Conservation (phyloP, 2,888 invertebrate genomes). For the Euclidia mi region DNA sequence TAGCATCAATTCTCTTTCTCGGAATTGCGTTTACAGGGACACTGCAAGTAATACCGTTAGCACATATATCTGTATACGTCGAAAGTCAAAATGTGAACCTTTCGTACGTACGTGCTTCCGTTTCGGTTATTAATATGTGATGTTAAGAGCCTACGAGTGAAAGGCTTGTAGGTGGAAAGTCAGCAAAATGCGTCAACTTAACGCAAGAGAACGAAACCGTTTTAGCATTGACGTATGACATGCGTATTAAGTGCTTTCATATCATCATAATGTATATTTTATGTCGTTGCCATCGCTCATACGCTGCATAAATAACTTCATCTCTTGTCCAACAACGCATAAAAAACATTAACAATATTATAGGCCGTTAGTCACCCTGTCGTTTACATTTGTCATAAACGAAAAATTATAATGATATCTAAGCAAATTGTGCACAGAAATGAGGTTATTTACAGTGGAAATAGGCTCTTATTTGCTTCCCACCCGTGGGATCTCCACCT, state of each 20-base stretch:
- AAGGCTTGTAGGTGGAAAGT: constrained; percentile 20
- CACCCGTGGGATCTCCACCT: too few species aligned
- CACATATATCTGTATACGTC: constrained; percentile 23
- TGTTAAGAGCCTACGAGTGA: constrained; percentile 10
- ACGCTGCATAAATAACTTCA: constrained; percentile 33
- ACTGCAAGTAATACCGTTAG: constrained; percentile 34
- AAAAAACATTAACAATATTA: constrained; percentile 19
- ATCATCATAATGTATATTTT: constrained; percentile 58
- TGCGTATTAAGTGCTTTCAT: constrained; percentile 61
- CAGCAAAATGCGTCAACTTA: constrained; percentile 39
- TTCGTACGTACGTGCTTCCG: neutral
- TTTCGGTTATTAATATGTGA: constrained; percentile 16
- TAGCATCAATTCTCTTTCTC: constrained; percentile 75
- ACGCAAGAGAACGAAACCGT: constrained; percentile 44
- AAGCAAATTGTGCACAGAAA: constrained; percentile 25
- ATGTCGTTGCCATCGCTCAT: constrained; percentile 45
- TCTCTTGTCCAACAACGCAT: constrained; percentile 21
- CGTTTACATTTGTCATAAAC: constrained; percentile 4
- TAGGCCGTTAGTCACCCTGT: neutral
- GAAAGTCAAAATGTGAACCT: constrained; percentile 2
- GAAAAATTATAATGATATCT: constrained; percentile 3
- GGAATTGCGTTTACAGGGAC: constrained; percentile 62
- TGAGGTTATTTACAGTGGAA: constrained; percentile 55
- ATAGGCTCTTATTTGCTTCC: constrained; percentile 54
- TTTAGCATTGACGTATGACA: constrained; percentile 62